Percentiles rank a stretch among this genome's conserved stretches.
Conservation (phyloP, 2,113 vertebrate species). For the Corydoras sp. region DNA sequence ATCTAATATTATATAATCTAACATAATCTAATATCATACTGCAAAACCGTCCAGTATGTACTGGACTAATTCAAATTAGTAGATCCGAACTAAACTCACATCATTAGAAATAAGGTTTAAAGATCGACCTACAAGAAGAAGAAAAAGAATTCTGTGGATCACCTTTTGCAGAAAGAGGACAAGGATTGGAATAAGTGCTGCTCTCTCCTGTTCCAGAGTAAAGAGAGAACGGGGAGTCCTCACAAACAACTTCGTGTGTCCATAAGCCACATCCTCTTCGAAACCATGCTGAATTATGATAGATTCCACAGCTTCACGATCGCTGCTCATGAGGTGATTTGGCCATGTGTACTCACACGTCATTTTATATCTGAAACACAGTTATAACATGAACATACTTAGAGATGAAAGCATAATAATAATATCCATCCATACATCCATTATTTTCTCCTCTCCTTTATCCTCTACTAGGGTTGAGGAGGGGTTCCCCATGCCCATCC, state of each 20-base stretch:
- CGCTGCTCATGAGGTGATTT: constrained; percentile 81
- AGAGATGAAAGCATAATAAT: not conserved
- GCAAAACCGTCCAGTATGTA: too few relatives aligned
- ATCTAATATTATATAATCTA: too few relatives aligned
- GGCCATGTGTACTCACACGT: constrained; percentile 97
- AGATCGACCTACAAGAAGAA: too few relatives aligned
- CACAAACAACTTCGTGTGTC: constrained; percentile 84
- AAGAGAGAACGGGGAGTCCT: constrained; percentile 78
- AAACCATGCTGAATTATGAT: constrained; percentile 83
- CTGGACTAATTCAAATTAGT: too few relatives aligned
- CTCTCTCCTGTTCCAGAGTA: constrained; percentile 77
- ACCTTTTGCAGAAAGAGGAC: constrained; percentile 94
- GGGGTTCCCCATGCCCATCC: too few relatives aligned
- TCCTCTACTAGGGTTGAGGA: too few relatives aligned
- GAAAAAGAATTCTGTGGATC: not conserved
- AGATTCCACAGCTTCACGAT: constrained; percentile 75
- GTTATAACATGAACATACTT: too few relatives aligned
- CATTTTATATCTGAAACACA: constrained; percentile 82
- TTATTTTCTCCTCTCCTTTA: too few relatives aligned
- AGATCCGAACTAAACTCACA: too few relatives aligned
- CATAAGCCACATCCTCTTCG: constrained; percentile 82
- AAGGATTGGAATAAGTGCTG: constrained; percentile 82
- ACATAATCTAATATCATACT: too few relatives aligned
- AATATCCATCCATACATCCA: too few relatives aligned
- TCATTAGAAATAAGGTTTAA: too few relatives aligned